These are phyloP conservation scores for Lepidocyrtoides sp. DNA, from an alignment of 2,888 invertebrate genomes.

Conservation along the genomic window DNA sequence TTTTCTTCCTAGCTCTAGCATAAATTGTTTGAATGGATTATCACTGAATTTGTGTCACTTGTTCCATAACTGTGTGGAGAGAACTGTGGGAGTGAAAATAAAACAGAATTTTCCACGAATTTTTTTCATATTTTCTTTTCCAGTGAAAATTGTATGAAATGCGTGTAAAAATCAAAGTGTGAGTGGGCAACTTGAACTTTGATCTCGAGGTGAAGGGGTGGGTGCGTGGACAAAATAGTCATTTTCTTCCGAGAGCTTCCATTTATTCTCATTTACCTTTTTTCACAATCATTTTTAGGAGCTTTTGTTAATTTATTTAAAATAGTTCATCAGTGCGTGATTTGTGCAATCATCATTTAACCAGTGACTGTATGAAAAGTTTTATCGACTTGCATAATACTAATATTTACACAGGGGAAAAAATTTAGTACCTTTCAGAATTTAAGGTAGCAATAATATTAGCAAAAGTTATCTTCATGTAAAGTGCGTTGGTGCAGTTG, in stretches of 20 bases:
- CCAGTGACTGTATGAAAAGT: constrained; percentile 10
- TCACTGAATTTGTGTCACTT: constrained; percentile 31
- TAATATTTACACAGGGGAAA: no score
- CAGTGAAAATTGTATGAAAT: constrained; percentile 35
- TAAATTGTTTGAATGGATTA: neutral
- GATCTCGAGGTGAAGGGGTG: constrained; percentile 49
- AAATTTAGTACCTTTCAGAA: no score
- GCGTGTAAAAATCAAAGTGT: constrained; percentile 21
- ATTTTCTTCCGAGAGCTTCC: constrained; percentile 51
- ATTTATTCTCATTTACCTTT: constrained; percentile 18
- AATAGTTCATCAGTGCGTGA: neutral
- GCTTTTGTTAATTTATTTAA: constrained; percentile 2
- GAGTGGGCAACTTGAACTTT: constrained; percentile 44
- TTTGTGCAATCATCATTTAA: neutral
- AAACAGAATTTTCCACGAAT: neutral
- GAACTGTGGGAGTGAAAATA: neutral
- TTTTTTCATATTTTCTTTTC: neutral
- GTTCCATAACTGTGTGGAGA: neutral
- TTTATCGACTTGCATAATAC: neutral
- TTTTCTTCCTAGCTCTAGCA: neutral
- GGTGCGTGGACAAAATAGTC: constrained; percentile 43
- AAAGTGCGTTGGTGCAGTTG: no score
- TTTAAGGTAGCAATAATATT: no score
- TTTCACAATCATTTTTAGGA: constrained; percentile 2
- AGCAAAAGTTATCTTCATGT: no score